Conservation (phyloP, 2,113 vertebrate species). For the Holacanthus passer region DNA sequence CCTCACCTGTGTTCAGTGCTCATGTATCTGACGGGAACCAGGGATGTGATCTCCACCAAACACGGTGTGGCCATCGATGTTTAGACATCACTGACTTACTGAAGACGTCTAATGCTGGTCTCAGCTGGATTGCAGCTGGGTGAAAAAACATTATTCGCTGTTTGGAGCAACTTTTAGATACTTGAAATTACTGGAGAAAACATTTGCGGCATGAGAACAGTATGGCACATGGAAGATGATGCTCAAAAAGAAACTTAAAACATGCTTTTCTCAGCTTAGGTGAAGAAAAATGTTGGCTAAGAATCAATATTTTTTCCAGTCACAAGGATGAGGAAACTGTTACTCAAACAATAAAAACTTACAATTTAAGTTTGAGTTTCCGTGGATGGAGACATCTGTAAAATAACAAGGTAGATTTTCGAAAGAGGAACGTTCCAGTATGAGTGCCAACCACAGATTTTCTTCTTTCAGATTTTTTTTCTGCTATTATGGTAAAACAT, state of each 20-base stretch:
- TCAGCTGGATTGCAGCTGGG: background rate
- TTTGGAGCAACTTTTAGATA: constrained; percentile 29
- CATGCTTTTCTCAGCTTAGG: background rate
- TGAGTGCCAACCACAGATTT: constrained; percentile 3
- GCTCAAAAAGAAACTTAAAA: background rate
- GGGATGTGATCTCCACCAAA: constrained; percentile 93
- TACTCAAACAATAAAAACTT: background rate
- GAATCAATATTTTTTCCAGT: background rate
- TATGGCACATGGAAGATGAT: background rate
- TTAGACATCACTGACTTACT: constrained; percentile 62
- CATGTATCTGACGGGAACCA: constrained; percentile 95
- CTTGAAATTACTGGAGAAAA: constrained; percentile 27
- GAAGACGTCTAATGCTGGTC: background rate
- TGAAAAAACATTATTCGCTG: background rate
- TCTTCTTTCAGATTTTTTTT: background rate
- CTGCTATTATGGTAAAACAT: background rate
- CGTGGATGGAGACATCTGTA: background rate
- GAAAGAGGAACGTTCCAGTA: background rate
- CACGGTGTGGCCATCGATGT: constrained; percentile 93
- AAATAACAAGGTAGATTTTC: background rate
- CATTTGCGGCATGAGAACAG: background rate
- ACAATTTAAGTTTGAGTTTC: background rate
- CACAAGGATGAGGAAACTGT: background rate
- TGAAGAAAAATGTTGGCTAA: background rate
- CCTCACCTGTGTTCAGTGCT: constrained; percentile 94